Conservation (phyloP, 2,113 vertebrate species). For the Oreochromis niloticus region DNA sequence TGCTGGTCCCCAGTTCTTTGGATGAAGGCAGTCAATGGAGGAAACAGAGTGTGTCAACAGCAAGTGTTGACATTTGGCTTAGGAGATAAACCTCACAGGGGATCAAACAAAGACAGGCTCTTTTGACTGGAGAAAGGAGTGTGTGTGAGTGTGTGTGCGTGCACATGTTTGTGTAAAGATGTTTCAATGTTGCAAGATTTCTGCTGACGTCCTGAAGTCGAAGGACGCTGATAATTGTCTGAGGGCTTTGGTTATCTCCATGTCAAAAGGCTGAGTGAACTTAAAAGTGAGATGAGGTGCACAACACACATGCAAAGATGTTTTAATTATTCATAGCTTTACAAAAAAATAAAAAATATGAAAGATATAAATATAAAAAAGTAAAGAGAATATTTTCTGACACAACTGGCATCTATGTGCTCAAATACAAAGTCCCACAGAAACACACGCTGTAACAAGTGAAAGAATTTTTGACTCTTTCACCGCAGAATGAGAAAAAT, state of each 20-base stretch:
- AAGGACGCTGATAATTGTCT: conserved; percentile 14
- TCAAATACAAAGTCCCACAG: neutral
- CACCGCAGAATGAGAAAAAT: neutral
- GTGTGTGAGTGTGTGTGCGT: neutral
- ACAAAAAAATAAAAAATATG: neutral
- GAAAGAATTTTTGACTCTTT: neutral
- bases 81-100: conserved; percentile 58
- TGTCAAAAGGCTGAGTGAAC: conserved; percentile 19
- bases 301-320: neutral
- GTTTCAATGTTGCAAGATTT: conserved; percentile 28
- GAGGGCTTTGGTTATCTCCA: conserved; percentile 29
- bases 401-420: neutral
- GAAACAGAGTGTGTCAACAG: conserved; percentile 56
- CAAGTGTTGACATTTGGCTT: conserved; percentile 63
- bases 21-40: conserved; percentile 25
- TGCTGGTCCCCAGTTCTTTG: conserved; percentile 25
- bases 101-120: conserved; percentile 56
- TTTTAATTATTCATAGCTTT: neutral
- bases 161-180: neutral
- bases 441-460: neutral
- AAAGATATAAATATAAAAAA: neutral
- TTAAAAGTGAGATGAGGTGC: conserved; percentile 12
- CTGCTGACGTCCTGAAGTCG: conserved; percentile 29
- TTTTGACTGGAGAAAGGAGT: conserved; percentile 24
- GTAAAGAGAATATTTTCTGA: neutral